phyloP scores from a whole-genome alignment of 1,140 invertebrate species.

The Penaeus indicus region DNA sequence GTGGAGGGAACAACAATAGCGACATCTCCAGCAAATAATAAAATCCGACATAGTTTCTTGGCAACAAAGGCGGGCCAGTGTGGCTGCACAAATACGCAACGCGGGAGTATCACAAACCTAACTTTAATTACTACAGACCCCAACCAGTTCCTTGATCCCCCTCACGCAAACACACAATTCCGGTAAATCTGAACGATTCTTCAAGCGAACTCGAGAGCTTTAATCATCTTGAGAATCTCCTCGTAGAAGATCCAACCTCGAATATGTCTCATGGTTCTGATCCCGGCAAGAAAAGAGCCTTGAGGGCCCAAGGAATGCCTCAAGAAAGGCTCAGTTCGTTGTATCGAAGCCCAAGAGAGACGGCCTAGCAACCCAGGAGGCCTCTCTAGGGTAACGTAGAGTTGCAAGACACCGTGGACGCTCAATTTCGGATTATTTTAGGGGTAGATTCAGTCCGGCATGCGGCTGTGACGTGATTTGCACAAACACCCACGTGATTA shows the following conservation, averaged over 20 bases:
- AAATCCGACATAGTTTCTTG: too few relatives aligned
- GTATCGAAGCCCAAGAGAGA: neutral
- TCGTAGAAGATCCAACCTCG: neutral
- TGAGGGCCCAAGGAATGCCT: neutral
- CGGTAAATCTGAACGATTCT: conserved; percentile 3
- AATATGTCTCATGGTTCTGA: neutral
- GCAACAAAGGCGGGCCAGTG: neutral
- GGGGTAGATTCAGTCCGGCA: too few relatives aligned
- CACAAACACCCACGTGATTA: neutral
- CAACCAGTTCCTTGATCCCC: conserved; percentile 52
- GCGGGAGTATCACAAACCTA: conserved; percentile 45
- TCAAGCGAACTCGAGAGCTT: neutral
- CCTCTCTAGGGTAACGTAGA: neutral
- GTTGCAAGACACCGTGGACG: conserved; percentile 28
- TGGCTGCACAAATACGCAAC: conserved; percentile 1
- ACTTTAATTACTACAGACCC: conserved; percentile 59
- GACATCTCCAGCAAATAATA: neutral
- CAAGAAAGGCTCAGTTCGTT: conserved; percentile 2
- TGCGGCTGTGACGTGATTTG: too few relatives aligned
- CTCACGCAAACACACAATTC: conserved; percentile 55
- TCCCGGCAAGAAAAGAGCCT: neutral
- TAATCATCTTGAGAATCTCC: too few relatives aligned
- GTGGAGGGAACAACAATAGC: neutral
- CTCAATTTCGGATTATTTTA: conserved; percentile 31
- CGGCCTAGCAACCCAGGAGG: conserved; percentile 58